A percentile compares a stretch with the other conserved stretches of the same genome.
phyloP scores from a whole-genome alignment of 2,797 vertebrate species.

The Sternarchorhynchus goeldii region DNA sequence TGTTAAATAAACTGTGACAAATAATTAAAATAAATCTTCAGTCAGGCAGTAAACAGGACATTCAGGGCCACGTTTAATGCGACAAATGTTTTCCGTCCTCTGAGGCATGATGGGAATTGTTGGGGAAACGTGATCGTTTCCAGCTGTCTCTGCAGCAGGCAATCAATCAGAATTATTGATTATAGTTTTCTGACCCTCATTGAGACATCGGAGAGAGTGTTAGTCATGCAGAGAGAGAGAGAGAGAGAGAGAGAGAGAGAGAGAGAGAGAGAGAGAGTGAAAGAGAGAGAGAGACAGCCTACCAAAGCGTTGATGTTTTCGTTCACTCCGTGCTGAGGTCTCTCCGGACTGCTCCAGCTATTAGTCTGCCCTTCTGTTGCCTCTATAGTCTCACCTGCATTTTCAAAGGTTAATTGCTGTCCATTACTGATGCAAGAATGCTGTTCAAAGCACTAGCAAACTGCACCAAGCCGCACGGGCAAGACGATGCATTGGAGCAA shows the following conservation, averaged over 20 bases:
- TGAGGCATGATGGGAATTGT: conserved; percentile 48
- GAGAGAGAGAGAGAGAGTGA: neutral
- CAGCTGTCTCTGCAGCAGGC: conserved; percentile 42
- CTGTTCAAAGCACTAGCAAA: conserved; percentile 4
- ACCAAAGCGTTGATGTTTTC: conserved; percentile 37
- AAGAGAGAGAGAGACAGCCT: conserved; percentile 8
- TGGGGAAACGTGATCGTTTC: conserved; percentile 57
- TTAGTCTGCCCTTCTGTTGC: conserved; percentile 35
- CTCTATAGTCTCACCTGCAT: conserved; percentile 37
- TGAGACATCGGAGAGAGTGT: conserved; percentile 41
- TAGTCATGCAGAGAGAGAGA: conserved; percentile 2
- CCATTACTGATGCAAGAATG: conserved; percentile 42
- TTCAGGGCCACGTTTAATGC: conserved; percentile 51
- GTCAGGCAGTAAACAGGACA: conserved; percentile 56
- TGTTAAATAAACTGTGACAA: conserved; percentile 46
- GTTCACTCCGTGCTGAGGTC: conserved; percentile 25
- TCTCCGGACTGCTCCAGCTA: conserved; percentile 5
- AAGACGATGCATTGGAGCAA: neutral
- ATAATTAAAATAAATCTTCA: conserved; percentile 53
- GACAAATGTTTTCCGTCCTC: conserved; percentile 49
- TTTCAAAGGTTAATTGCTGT: conserved; percentile 53
- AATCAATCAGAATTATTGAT: conserved; percentile 61
- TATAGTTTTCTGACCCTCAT: conserved; percentile 57
- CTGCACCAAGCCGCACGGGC: conserved; percentile 5
- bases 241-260: conserved; percentile 1